These are phyloP conservation scores for Alexandromys fortis DNA, from an alignment of 2,113 vertebrate species.

Conservation along the genomic window DNA sequence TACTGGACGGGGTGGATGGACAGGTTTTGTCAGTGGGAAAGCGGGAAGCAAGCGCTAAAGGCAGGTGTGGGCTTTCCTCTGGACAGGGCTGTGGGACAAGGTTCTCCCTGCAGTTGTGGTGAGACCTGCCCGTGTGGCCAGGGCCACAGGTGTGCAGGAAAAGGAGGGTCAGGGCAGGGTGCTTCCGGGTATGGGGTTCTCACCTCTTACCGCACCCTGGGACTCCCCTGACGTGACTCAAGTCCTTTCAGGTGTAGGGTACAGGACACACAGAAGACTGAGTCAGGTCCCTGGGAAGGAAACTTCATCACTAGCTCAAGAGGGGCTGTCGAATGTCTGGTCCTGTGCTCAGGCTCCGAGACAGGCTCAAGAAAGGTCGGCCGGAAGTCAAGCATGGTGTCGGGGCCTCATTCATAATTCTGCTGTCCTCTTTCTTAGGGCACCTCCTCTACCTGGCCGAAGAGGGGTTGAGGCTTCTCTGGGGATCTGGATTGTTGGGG, in stretches of 20 bases:
- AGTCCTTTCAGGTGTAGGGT: neutral
- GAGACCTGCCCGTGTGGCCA: neutral
- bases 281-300: neutral
- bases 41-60: too few species aligned
- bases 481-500: too few species aligned
- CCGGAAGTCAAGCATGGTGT: neutral
- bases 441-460: neutral
- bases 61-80: neutral
- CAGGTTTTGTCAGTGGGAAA: neutral
- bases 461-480: neutral
- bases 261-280: neutral
- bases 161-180: neutral
- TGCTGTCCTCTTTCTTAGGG: neutral
- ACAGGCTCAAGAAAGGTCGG: neutral
- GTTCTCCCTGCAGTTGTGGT: neutral
- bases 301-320: neutral
- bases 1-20: neutral
- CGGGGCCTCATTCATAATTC: neutral
- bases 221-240: neutral
- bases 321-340: too few species aligned
- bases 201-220: neutral
- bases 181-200: slow-evolving; percentile 65
- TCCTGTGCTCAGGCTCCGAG: neutral
- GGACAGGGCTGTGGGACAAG: neutral
- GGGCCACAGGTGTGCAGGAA: neutral